phyloP scores from a whole-genome alignment of 2,113 vertebrate genomes.

The Oenanthe oenanthe region DNA sequence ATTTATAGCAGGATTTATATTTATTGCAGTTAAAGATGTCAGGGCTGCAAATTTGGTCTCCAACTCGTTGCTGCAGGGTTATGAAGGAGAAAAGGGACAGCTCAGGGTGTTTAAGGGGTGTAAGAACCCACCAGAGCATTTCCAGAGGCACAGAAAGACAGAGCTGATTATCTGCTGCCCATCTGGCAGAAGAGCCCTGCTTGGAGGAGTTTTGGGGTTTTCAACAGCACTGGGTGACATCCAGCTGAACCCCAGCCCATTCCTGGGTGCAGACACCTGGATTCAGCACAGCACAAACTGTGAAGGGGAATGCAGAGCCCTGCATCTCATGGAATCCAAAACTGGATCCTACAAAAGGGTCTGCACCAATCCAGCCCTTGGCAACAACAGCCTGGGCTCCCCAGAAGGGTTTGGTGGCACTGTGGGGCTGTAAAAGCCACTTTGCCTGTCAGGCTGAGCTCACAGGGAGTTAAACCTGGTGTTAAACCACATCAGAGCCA shows the following conservation, averaged over 20 bases:
- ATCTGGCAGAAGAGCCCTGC: not conserved
- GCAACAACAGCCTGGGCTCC: not conserved
- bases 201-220: not conserved
- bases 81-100: not conserved
- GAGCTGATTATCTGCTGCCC: not conserved
- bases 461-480: rapidly evolving
- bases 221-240: not conserved
- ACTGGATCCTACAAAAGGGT: rapidly evolving
- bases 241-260: not conserved
- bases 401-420: not conserved
- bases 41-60: not conserved
- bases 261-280: not conserved
- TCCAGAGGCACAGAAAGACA: not conserved
- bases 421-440: not conserved
- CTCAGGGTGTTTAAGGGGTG: not conserved
- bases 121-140: not conserved
- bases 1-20: not conserved
- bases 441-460: not conserved
- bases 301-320: not conserved
- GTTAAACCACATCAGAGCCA: not conserved
- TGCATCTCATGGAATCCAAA: not conserved
- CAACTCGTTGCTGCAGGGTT: not conserved
- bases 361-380: not conserved
- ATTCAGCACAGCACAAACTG: not conserved
- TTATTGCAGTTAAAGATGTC: not conserved